Evolutionary conservation across 2,888 invertebrate genomes (phyloP).

Genomic region (Eumacrocentrus americanus): DNA sequence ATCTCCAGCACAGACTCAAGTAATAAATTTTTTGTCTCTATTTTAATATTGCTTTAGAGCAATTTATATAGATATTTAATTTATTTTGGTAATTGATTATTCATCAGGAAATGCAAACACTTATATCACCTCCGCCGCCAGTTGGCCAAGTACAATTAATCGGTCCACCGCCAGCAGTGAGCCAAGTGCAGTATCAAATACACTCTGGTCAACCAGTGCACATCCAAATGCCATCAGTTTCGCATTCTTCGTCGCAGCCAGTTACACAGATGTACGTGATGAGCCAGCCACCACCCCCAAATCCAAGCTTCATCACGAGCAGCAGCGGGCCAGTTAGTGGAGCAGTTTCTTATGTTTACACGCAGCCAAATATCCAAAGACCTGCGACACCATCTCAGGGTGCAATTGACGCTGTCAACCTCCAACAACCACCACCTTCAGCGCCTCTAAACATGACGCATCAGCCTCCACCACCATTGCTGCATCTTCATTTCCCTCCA

Average conservation of each 20-base stretch:
- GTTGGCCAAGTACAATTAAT: constrained; percentile 59
- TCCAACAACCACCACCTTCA: constrained; percentile 58
- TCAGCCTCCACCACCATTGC: constrained; percentile 54
- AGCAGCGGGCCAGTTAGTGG: constrained; percentile 47
- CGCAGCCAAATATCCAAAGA: constrained; percentile 54
- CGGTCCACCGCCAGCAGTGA: constrained; percentile 57
- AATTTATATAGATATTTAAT: background rate
- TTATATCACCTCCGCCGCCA: constrained; percentile 55
- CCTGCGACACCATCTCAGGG: constrained; percentile 54
- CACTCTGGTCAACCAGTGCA: constrained; percentile 57
- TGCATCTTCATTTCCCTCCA: constrained; percentile 58
- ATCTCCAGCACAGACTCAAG: constrained; percentile 57
- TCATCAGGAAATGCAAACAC: constrained; percentile 55
- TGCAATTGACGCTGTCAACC: constrained; percentile 54
- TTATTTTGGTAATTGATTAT: constrained; percentile 4
- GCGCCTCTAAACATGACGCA: constrained; percentile 53
- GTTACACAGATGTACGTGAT: constrained; percentile 60
- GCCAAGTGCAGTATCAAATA: constrained; percentile 59
- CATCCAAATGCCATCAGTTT: constrained; percentile 53
- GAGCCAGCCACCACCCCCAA: constrained; percentile 53
- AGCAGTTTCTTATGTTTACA: constrained; percentile 58
- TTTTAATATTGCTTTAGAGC: no score
- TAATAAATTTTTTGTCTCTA: no score
- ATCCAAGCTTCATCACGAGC: constrained; percentile 45
- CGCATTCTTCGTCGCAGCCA: constrained; percentile 56